phyloP scores from a whole-genome alignment of 2,888 invertebrate genomes.

The Tortrix viridana region DNA sequence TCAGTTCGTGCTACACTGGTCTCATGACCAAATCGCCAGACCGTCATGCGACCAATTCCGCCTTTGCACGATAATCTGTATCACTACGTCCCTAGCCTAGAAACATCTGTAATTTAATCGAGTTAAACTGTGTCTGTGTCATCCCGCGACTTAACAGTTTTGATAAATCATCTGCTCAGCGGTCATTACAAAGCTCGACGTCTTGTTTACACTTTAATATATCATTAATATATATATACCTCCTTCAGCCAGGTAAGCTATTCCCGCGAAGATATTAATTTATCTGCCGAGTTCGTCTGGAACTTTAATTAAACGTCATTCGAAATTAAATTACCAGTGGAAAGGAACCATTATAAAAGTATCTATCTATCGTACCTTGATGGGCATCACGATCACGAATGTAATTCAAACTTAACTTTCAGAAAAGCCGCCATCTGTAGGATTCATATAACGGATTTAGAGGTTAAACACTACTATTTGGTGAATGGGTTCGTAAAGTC shows the following conservation, averaged over 20 bases:
- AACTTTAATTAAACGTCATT: conserved; percentile 56
- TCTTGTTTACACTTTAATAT: conserved; percentile 33
- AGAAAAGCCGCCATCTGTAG: neutral
- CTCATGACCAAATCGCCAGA: conserved; percentile 46
- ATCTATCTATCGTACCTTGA: neutral
- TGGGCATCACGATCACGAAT: neutral
- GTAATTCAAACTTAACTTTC: neutral
- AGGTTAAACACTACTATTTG: conserved; percentile 2
- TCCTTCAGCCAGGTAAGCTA: conserved; percentile 46
- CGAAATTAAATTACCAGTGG: conserved; percentile 39
- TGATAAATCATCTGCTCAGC: conserved; percentile 24
- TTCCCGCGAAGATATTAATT: conserved; percentile 48
- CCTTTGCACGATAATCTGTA: conserved; percentile 40
- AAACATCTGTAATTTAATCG: conserved; percentile 9
- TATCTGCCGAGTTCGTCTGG: conserved; percentile 44
- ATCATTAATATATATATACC: conserved; percentile 28
- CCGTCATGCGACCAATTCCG: conserved; percentile 42
- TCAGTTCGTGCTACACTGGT: conserved; percentile 36
- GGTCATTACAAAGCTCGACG: conserved; percentile 28
- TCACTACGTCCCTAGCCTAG: conserved; percentile 10
- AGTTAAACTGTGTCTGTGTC: conserved; percentile 10
- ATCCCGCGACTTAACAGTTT: conserved; percentile 5
- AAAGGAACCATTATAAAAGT: conserved; percentile 29
- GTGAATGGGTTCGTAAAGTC: conserved; percentile 2
- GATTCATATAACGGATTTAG: neutral